Conservation (phyloP, 2,888 invertebrate genomes). For the Prostheceraeus crozeri region DNA sequence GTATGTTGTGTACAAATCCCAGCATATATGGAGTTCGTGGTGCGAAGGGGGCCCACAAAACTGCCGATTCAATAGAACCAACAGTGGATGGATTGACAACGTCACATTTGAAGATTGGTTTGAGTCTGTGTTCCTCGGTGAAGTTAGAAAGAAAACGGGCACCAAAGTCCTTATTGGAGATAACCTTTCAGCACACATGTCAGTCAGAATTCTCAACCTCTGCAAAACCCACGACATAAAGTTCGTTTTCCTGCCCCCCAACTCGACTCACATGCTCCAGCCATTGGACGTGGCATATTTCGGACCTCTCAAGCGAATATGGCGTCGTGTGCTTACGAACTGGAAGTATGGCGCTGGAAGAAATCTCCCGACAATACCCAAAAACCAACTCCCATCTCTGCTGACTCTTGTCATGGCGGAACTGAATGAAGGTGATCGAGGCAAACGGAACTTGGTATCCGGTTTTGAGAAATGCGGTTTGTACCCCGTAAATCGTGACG, state of each 20-base stretch:
- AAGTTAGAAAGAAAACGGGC: not conserved
- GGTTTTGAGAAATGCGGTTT: conserved; percentile 15
- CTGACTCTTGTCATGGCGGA: not conserved
- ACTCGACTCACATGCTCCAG: conserved; percentile 42
- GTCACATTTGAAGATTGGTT: conserved; percentile 23
- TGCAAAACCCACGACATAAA: not conserved
- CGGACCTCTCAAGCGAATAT: conserved; percentile 39
- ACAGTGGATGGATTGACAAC: conserved; percentile 1
- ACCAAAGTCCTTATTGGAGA: conserved; percentile 13
- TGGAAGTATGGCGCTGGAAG: not conserved
- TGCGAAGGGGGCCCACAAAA: conserved; percentile 12
- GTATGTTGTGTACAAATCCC: conserved; percentile 12
- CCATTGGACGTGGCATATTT: conserved; percentile 42
- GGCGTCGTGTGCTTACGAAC: conserved; percentile 37
- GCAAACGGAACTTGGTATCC: not conserved
- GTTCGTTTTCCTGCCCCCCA: conserved; percentile 40
- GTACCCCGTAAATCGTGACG: not conserved
- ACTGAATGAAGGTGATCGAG: not conserved
- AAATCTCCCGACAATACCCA: conserved; percentile 8
- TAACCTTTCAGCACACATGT: conserved; percentile 7
- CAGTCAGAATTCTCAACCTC: not conserved
- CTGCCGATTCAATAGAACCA: not conserved
- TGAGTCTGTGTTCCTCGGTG: not conserved
- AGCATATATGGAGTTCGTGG: not conserved
- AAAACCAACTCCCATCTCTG: not conserved